phyloP scores from a whole-genome alignment of 2,113 vertebrate species.

The Vulpes lagopus region DNA sequence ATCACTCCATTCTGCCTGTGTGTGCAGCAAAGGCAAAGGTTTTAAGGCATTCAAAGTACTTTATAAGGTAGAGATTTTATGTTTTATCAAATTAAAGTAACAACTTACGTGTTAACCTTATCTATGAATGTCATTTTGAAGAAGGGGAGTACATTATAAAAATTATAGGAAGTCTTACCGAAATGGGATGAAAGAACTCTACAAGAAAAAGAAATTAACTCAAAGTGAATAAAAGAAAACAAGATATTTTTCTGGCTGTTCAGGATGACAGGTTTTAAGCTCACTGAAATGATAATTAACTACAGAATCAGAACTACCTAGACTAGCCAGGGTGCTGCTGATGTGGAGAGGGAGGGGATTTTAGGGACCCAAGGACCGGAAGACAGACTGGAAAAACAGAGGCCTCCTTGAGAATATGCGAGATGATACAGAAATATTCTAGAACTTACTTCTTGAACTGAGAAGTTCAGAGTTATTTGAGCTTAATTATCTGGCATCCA shows the following conservation, averaged over 20 bases:
- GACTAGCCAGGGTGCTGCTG: not conserved
- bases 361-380: no score
- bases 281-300: not conserved
- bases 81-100: conserved; percentile 43
- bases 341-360: not conserved
- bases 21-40: conserved; percentile 56
- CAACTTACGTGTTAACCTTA: not conserved
- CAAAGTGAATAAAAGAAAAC: not conserved
- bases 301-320: not conserved
- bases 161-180: not conserved
- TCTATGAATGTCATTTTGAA: not conserved
- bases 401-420: not conserved
- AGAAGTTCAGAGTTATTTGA: not conserved
- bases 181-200: not conserved
- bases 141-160: not conserved
- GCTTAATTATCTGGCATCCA: not conserved
- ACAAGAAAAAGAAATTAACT: not conserved
- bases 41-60: conserved; percentile 50
- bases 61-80: not conserved
- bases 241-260: not conserved
- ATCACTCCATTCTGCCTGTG: conserved; percentile 72
- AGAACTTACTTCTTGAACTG: not conserved
- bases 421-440: not conserved
- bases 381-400: not conserved
- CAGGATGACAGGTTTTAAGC: not conserved